These are phyloP conservation scores for Phataginus tricuspis DNA, from an alignment of 2,797 vertebrate species.

Conservation along the genomic window DNA sequence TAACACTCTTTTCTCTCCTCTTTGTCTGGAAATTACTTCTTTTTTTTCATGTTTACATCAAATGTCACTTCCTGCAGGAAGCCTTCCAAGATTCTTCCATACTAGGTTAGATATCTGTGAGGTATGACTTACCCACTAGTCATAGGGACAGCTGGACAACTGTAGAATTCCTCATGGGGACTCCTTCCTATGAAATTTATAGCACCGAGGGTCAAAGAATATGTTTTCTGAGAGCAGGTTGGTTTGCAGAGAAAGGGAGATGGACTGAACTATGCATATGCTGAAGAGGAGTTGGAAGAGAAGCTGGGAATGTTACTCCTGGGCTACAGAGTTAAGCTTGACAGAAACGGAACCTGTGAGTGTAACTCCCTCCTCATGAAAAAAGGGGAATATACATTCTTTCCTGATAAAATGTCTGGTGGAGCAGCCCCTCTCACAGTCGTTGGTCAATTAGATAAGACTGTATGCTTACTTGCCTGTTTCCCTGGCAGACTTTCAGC, in stretches of 20 bases:
- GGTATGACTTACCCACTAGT: neutral
- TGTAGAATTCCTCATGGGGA: neutral
- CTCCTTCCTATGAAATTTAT: neutral
- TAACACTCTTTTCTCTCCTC: neutral
- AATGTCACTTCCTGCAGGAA: constrained; percentile 28
- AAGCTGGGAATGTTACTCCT: neutral
- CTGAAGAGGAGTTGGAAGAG: neutral
- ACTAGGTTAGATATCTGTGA: neutral
- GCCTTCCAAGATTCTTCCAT: neutral
- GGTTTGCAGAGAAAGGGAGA: neutral
- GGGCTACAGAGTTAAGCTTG: neutral
- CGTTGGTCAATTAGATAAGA: neutral
- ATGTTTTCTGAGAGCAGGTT: constrained; percentile 22
- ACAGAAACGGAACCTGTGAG: neutral
- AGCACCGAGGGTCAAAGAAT: neutral
- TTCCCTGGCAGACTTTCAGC: neutral
- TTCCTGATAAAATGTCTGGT: neutral
- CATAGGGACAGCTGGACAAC: neutral
- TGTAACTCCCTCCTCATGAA: neutral
- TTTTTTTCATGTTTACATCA: neutral
- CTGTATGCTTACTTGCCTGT: neutral
- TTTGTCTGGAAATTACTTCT: neutral
- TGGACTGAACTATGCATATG: neutral
- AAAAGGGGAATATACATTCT: neutral
- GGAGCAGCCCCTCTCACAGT: neutral